phyloP scores from a whole-genome alignment of 2,113 vertebrate species.

The Uropsilus gracilis region DNA sequence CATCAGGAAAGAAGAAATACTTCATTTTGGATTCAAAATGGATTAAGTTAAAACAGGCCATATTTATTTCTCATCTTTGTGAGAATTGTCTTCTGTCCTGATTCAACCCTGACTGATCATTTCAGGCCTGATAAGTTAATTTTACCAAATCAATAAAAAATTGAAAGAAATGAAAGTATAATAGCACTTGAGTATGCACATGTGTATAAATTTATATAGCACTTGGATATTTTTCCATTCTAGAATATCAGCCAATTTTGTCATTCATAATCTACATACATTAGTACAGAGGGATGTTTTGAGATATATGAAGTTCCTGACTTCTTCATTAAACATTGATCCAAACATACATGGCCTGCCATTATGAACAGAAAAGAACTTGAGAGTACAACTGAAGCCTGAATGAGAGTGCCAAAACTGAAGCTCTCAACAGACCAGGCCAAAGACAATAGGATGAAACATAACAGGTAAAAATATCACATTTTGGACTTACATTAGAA shows the following conservation, averaged over 20 bases:
- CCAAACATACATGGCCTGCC: background rate
- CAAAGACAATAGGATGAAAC: background rate
- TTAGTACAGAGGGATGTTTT: background rate
- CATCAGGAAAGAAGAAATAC: conserved; percentile 50
- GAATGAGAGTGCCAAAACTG: background rate
- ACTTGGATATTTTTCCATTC: background rate
- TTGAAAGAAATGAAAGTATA: background rate
- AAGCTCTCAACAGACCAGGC: background rate
- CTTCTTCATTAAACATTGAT: background rate
- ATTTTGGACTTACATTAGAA: background rate
- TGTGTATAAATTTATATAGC: background rate
- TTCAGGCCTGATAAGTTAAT: background rate
- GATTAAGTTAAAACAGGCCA: conserved; percentile 3
- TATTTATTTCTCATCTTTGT: background rate
- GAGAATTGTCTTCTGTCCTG: background rate
- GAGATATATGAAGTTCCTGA: background rate
- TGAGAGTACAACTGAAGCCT: background rate
- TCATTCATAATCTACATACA: background rate
- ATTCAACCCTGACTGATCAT: background rate
- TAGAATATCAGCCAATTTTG: background rate
- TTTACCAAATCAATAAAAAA: background rate
- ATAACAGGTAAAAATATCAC: background rate
- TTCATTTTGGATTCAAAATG: conserved; percentile 43
- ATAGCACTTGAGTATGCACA: background rate
- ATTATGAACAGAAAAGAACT: background rate